Evolutionary conservation across 2,113 vertebrate species (phyloP).

Genomic region (Sylvietta virens): DNA sequence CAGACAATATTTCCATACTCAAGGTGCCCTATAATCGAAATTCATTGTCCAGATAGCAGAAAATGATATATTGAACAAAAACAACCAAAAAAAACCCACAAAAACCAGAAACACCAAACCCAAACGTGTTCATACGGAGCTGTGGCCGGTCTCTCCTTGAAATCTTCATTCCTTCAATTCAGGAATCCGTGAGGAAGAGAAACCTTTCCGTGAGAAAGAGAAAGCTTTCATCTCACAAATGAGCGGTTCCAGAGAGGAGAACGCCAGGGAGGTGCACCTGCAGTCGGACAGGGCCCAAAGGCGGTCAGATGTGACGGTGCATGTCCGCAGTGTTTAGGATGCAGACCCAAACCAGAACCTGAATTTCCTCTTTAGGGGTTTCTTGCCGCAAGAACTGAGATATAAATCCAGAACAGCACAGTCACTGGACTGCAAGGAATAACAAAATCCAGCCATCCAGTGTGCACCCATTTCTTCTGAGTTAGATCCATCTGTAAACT

Average conservation of each 20-base stretch:
- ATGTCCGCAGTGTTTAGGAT: accelerated
- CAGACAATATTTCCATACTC: background rate
- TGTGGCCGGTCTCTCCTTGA: background rate
- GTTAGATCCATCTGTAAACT: too few species aligned
- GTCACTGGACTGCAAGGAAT: background rate
- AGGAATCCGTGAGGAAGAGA: background rate
- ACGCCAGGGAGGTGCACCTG: background rate
- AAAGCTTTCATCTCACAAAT: background rate
- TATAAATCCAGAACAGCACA: background rate
- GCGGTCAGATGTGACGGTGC: accelerated
- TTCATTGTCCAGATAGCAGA: background rate
- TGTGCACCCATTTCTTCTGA: background rate
- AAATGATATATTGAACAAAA: accelerated
- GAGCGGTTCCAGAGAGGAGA: accelerated
- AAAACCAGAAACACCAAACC: background rate
- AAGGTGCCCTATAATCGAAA: background rate
- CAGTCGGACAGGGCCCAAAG: accelerated
- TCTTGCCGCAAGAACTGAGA: background rate
- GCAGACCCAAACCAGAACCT: background rate
- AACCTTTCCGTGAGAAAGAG: background rate
- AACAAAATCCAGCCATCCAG: background rate
- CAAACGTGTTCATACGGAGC: background rate
- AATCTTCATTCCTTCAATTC: background rate
- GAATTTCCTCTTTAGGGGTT: background rate
- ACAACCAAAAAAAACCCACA: background rate